Evolutionary conservation across 2,888 invertebrate genomes (phyloP).

Genomic region (Prosopocoilus inquinatus): DNA sequence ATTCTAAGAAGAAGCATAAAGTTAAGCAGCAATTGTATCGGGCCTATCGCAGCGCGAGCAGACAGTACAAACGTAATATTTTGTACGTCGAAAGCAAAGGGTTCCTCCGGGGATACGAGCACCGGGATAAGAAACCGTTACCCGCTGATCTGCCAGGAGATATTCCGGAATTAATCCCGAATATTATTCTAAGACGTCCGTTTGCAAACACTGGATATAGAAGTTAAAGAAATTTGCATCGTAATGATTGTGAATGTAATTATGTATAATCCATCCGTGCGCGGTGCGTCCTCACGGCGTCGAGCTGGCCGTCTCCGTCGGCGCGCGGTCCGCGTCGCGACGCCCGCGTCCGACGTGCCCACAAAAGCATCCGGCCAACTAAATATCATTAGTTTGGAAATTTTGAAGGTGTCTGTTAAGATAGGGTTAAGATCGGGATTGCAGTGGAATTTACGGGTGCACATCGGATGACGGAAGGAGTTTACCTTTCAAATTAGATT

Average conservation of each 20-base stretch:
- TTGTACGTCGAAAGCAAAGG: conserved; percentile 44
- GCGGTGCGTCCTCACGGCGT: not conserved
- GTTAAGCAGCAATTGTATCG: conserved; percentile 15
- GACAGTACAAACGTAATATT: conserved; percentile 43
- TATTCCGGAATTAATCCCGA: conserved; percentile 49
- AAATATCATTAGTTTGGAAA: conserved; percentile 35
- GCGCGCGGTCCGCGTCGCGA: too few species aligned
- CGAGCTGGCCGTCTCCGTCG: conserved; percentile 29
- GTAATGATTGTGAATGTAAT: conserved; percentile 48
- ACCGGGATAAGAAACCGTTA: conserved; percentile 44
- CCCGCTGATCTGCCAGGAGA: conserved; percentile 48
- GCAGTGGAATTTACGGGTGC: conserved; percentile 40
- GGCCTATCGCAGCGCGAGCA: conserved; percentile 17
- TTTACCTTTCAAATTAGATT: too few species aligned
- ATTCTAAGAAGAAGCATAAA: not conserved
- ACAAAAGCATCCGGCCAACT: conserved; percentile 15
- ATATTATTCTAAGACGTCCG: conserved; percentile 48
- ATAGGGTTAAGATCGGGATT: conserved; percentile 40
- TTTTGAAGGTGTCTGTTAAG: conserved; percentile 43
- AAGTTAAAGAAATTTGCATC: conserved; percentile 51
- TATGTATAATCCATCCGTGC: conserved; percentile 39
- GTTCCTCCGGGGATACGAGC: conserved; percentile 40
- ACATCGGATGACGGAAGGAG: conserved; percentile 30
- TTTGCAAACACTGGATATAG: conserved; percentile 47
- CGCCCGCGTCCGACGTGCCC: too few species aligned